Evolutionary conservation across 2,797 vertebrate genomes (phyloP).

Genomic region (Galagoides demidoff): DNA sequence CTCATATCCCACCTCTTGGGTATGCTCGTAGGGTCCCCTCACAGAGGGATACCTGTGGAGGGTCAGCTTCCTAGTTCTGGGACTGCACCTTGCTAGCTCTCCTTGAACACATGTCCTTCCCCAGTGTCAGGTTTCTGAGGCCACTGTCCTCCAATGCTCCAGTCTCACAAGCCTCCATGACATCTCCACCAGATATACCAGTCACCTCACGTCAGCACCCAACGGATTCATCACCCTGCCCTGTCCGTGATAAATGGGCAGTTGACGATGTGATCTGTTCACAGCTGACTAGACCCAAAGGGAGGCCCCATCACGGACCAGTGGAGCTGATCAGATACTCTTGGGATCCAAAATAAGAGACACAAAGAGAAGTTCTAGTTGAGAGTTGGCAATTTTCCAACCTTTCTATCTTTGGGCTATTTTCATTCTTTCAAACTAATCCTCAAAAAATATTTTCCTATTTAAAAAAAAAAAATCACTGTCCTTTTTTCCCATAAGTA

Average conservation of each 20-base stretch:
- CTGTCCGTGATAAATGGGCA: background rate
- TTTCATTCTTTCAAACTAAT: constrained; percentile 50
- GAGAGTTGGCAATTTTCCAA: background rate
- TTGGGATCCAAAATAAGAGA: constrained; percentile 19
- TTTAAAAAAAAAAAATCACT: background rate
- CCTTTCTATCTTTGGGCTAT: background rate
- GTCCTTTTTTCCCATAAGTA: background rate
- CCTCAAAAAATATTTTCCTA: constrained; percentile 25
- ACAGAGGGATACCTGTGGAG: background rate
- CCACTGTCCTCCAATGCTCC: background rate
- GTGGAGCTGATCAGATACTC: background rate
- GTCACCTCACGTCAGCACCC: background rate
- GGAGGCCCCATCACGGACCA: background rate
- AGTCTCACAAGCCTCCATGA: background rate
- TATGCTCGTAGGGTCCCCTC: background rate
- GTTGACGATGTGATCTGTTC: background rate
- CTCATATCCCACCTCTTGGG: background rate
- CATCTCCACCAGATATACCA: background rate
- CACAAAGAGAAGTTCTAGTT: background rate
- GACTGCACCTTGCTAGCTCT: background rate
- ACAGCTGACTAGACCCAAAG: background rate
- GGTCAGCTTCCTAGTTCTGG: background rate
- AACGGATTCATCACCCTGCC: background rate
- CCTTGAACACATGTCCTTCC: background rate
- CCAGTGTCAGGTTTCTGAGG: background rate